Evolutionary conservation across 2,113 vertebrate genomes (phyloP).

Genomic region (Pangasianodon gigas): DNA sequence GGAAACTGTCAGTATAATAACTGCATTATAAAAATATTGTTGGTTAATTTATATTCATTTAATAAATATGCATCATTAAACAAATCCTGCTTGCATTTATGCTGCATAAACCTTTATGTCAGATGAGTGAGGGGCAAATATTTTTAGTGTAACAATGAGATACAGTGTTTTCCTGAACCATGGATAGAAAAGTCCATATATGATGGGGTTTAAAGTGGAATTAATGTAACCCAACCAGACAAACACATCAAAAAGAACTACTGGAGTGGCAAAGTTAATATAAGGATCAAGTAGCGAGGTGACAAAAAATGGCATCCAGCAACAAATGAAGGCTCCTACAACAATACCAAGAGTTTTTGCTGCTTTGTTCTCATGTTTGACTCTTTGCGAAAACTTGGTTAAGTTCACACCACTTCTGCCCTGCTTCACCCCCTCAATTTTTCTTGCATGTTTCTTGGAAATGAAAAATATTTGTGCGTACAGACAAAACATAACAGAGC

Average conservation of each 20-base stretch:
- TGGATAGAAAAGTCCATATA: constrained; percentile 62
- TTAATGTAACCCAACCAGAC: constrained; percentile 62
- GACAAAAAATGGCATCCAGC: constrained; percentile 59
- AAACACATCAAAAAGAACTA: constrained; percentile 54
- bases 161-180: constrained; percentile 60
- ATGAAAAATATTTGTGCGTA: constrained; percentile 59
- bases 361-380: constrained; percentile 58
- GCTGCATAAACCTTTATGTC: constrained; percentile 42
- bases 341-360: constrained; percentile 62
- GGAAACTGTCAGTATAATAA: background rate
- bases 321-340: constrained; percentile 57
- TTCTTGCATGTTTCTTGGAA: constrained; percentile 53
- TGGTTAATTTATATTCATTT: background rate
- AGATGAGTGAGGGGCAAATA: constrained; percentile 56
- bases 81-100: background rate
- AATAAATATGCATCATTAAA: background rate
- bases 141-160: constrained; percentile 55
- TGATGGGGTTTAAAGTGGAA: constrained; percentile 61
- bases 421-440: constrained; percentile 42
- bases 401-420: background rate
- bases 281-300: constrained; percentile 52
- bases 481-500: constrained; percentile 55
- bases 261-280: constrained; percentile 55
- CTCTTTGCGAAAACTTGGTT: constrained; percentile 30
- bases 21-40: background rate